These are phyloP conservation scores for Lepidocyrtinus sp. DNA, from an alignment of 2,888 invertebrate species.

Conservation along the genomic window DNA sequence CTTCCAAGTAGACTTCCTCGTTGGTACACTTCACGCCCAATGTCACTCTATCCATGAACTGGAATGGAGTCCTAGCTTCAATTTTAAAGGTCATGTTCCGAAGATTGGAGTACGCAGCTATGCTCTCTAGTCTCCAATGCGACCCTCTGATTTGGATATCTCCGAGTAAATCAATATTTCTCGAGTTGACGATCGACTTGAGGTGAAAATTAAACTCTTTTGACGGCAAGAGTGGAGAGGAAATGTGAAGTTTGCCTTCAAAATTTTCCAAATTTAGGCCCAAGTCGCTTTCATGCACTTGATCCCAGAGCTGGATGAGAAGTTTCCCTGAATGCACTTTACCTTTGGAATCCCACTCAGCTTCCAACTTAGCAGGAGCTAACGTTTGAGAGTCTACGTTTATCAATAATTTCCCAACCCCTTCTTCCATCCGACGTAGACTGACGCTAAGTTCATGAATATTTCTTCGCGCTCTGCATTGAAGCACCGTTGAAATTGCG, in stretches of 20 bases:
- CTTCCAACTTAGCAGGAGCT: constrained; percentile 50
- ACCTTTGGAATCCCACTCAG: constrained; percentile 49
- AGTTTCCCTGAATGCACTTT: constrained; percentile 40
- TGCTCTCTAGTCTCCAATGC: constrained; percentile 66
- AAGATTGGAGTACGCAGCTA: constrained; percentile 35
- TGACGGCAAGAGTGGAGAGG: constrained; percentile 64
- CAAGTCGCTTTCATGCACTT: constrained; percentile 51
- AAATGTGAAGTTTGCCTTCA: constrained; percentile 59
- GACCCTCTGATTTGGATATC: constrained; percentile 58
- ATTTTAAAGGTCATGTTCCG: constrained; percentile 64
- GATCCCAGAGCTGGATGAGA: constrained; percentile 26
- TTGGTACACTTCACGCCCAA: constrained; percentile 61
- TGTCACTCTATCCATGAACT: constrained; percentile 63
- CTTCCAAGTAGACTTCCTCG: constrained; percentile 63
- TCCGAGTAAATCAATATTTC: constrained; percentile 60
- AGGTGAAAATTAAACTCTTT: constrained; percentile 62
- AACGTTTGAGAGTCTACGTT: constrained; percentile 67
- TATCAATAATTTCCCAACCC: constrained; percentile 46
- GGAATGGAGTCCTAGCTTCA: constrained; percentile 64
- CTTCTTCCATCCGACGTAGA: constrained; percentile 21
- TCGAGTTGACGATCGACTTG: constrained; percentile 52
- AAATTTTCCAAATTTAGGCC: constrained; percentile 56
- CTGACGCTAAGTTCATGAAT: constrained; percentile 51
- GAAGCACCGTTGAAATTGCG: constrained; percentile 52
- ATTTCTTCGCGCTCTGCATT: constrained; percentile 63